Percentiles rank a stretch among this genome's conserved stretches.
phyloP scores from a whole-genome alignment of 2,797 vertebrate species.

The Chanos chanos region DNA sequence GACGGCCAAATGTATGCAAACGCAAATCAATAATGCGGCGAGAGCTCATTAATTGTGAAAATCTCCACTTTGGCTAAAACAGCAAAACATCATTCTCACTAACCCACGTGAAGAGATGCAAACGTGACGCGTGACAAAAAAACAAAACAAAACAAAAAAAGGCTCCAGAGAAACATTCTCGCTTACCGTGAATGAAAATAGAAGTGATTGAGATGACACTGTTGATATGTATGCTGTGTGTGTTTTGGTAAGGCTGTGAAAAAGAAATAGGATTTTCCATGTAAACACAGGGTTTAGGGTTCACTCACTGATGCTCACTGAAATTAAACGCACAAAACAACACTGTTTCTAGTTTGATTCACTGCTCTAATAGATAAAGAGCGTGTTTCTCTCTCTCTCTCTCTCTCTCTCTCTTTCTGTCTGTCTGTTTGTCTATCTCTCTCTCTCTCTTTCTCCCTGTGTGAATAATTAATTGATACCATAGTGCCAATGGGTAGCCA shows the following conservation, averaged over 20 bases:
- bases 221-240: too few relatives aligned
- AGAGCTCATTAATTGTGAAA: constrained; percentile 25
- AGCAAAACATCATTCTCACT: background rate
- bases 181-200: too few relatives aligned
- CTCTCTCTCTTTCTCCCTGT: constrained; percentile 28
- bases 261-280: too few relatives aligned
- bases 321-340: background rate
- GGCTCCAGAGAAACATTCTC: too few relatives aligned
- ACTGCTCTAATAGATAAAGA: background rate
- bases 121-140: background rate
- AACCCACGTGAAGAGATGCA: background rate
- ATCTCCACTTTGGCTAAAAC: constrained; percentile 7
- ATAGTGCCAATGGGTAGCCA: constrained; percentile 53
- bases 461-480: constrained; percentile 63
- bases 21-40: constrained; percentile 35
- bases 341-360: background rate
- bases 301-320: background rate
- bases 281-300: background rate
- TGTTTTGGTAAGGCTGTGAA: too few relatives aligned
- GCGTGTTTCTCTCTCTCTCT: constrained; percentile 43
- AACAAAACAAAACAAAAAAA: background rate
- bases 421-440: background rate
- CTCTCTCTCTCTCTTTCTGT: constrained; percentile 3
- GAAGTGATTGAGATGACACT: too few relatives aligned
- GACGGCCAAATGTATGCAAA: constrained; percentile 37